Conservation (phyloP, 2,797 vertebrate species). For the Balearica regulorum region DNA sequence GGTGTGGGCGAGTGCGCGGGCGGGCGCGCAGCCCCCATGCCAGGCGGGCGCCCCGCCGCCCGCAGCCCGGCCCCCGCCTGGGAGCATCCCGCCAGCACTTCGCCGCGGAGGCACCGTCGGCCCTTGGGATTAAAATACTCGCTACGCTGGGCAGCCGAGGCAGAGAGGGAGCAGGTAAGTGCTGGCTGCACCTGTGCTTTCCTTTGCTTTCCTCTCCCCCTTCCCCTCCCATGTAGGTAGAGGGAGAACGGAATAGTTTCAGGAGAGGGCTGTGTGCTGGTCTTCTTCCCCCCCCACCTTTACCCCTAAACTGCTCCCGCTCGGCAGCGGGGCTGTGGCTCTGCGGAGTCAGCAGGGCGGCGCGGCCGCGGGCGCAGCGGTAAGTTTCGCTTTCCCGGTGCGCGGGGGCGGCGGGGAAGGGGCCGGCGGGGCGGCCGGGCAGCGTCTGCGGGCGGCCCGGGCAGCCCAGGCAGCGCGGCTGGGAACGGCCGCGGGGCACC, state of each 20-base stretch:
- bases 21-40: constrained; percentile 13
- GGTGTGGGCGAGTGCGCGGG: neutral
- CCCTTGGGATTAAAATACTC: constrained; percentile 57
- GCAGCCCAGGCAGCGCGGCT: neutral
- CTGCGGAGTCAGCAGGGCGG: neutral
- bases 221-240: neutral
- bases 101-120: neutral
- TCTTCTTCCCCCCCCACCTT: neutral
- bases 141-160: neutral
- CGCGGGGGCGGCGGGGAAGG: neutral
- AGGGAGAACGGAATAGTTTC: neutral
- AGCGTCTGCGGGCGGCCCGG: neutral
- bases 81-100: constrained; percentile 31
- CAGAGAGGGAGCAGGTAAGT: constrained; percentile 42
- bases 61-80: constrained; percentile 6
- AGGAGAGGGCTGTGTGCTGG: neutral
- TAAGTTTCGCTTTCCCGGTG: neutral
- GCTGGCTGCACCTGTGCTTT: constrained; percentile 9
- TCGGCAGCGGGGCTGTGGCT: neutral
- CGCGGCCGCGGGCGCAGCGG: neutral
- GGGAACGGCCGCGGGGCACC: neutral
- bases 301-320: neutral
- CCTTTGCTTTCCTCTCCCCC: neutral
- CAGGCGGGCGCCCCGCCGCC: neutral
- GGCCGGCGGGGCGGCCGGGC: neutral